A percentile compares a stretch with the other conserved stretches of the same genome.
Evolutionary conservation across 1,140 invertebrate genomes (phyloP).

Genomic region (Eubasilissa regina): DNA sequence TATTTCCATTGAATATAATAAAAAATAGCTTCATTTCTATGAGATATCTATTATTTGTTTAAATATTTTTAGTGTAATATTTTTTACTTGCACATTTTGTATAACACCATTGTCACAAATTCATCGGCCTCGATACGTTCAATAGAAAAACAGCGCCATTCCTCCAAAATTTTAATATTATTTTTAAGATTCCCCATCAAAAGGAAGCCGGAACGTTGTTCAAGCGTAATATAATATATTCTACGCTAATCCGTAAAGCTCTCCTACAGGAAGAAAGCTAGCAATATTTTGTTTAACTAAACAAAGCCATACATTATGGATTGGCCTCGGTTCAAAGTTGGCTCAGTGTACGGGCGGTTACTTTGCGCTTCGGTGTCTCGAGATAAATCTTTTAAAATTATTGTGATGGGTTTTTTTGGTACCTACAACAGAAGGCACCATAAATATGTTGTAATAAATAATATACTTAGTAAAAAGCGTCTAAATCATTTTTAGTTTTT

Average conservation of each 20-base stretch:
- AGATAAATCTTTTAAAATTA: conserved; percentile 12
- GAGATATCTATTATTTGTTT: too few species aligned
- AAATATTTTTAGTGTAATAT: too few species aligned
- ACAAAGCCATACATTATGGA: conserved; percentile 31
- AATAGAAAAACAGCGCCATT: too few species aligned
- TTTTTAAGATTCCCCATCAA: neutral
- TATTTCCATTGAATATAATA: too few species aligned
- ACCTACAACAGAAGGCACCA: neutral
- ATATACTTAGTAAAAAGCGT: too few species aligned
- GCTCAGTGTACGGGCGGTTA: neutral
- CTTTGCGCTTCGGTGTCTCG: too few species aligned
- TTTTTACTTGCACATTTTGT: too few species aligned
- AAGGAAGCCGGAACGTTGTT: neutral
- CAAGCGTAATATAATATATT: conserved; percentile 9
- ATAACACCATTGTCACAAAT: too few species aligned
- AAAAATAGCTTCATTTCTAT: too few species aligned
- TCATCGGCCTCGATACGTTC: too few species aligned
- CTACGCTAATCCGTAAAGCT: conserved; percentile 22
- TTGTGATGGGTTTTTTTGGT: conserved; percentile 9
- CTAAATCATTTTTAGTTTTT: too few species aligned
- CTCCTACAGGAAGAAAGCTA: neutral
- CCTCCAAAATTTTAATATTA: neutral
- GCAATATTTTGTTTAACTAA: conserved; percentile 27
- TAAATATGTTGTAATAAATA: neutral
- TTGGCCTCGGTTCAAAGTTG: conserved; percentile 23